phyloP scores from a whole-genome alignment of 2,888 invertebrate genomes.

The Melikaiella ostensackeni region DNA sequence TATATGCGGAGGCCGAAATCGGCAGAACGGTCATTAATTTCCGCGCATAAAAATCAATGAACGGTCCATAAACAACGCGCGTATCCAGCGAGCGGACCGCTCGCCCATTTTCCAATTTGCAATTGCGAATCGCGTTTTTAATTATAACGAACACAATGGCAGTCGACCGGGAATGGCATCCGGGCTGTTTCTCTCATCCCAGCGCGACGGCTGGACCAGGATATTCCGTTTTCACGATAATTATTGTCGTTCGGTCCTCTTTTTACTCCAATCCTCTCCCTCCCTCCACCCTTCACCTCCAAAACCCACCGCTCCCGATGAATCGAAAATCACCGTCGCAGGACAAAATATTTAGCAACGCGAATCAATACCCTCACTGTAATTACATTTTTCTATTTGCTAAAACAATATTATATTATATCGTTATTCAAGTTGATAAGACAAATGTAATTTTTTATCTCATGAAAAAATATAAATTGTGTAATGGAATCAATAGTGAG shows the following conservation, averaged over 20 bases:
- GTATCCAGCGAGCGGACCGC: conserved; percentile 56
- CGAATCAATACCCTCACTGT: conserved; percentile 19
- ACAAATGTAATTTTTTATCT: too few relatives aligned
- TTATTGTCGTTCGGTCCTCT: conserved; percentile 73
- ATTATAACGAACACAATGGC: conserved; percentile 78
- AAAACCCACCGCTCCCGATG: conserved; percentile 49
- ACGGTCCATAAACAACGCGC: conserved; percentile 75
- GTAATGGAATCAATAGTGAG: too few relatives aligned
- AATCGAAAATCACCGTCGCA: conserved; percentile 36
- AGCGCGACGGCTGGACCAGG: conserved; percentile 64
- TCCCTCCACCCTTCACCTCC: conserved; percentile 32
- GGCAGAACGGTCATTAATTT: conserved; percentile 75
- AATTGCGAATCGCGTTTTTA: conserved; percentile 78
- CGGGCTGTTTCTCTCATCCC: conserved; percentile 64
- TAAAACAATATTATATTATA: not conserved
- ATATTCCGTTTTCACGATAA: conserved; percentile 75
- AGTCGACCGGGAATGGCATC: conserved; percentile 71
- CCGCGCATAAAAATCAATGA: conserved; percentile 77
- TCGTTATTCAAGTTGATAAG: too few relatives aligned
- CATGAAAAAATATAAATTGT: too few relatives aligned
- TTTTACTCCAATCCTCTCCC: conserved; percentile 41
- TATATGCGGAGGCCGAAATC: conserved; percentile 73
- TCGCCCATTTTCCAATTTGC: conserved; percentile 77
- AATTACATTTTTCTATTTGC: not conserved
- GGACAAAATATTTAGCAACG: conserved; percentile 24